phyloP scores from a whole-genome alignment of 2,888 invertebrate species.

The Acanthoscelides obtectus region DNA sequence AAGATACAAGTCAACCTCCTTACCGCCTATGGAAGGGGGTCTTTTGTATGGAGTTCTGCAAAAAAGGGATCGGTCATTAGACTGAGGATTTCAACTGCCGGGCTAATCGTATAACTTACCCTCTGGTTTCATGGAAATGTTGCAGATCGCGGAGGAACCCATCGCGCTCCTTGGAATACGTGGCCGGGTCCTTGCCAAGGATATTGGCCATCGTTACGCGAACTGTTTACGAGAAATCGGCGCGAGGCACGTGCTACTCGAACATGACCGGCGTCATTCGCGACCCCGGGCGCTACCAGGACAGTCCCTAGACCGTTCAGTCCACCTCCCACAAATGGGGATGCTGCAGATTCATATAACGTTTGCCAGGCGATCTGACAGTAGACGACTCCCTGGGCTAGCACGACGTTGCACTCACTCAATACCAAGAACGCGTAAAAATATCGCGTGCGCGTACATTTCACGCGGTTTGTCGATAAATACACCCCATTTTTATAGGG shows the following conservation, averaged over 20 bases:
- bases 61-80: neutral
- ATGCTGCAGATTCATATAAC: conserved; percentile 43
- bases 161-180: conserved; percentile 73
- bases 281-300: conserved; percentile 35
- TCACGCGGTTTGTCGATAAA: conserved; percentile 38
- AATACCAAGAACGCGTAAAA: conserved; percentile 49
- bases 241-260: conserved; percentile 43
- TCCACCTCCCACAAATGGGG: conserved; percentile 48
- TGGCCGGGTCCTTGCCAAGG: conserved; percentile 66
- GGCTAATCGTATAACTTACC: conserved; percentile 58
- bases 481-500: conserved; percentile 32
- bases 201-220: conserved; percentile 56
- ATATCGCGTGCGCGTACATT: conserved; percentile 42
- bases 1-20: conserved; percentile 86
- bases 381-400: conserved; percentile 49
- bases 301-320: conserved; percentile 37
- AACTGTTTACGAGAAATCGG: conserved; percentile 10
- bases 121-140: conserved; percentile 87
- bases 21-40: conserved; percentile 74
- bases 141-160: conserved; percentile 79
- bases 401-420: conserved; percentile 48
- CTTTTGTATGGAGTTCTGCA: conserved; percentile 62
- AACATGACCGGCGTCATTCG: conserved; percentile 44
- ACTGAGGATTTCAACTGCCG: neutral
- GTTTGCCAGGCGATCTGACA: conserved; percentile 33